Percentiles rank a stretch among this genome's conserved stretches.
Evolutionary conservation across 2,888 invertebrate species (phyloP).

Genomic region (Agrochola macilenta): DNA sequence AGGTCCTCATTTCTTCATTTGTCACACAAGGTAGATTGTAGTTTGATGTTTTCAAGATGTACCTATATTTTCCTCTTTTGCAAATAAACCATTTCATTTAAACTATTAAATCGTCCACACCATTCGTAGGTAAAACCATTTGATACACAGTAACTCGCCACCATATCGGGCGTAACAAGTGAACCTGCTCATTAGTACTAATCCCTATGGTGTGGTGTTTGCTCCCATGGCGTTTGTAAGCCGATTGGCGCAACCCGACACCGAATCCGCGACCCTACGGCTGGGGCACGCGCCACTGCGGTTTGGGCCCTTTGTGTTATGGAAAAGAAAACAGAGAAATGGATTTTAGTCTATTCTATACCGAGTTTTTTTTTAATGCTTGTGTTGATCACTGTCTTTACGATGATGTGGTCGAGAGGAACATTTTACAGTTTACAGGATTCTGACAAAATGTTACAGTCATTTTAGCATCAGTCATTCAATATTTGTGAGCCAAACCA

Average conservation of each 20-base stretch:
- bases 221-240: constrained; percentile 85
- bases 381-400: background rate
- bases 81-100: background rate
- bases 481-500: background rate
- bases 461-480: background rate
- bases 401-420: background rate
- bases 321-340: constrained; percentile 39
- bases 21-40: too few relatives aligned
- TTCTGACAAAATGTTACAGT: background rate
- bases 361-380: background rate
- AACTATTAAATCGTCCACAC: background rate
- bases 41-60: background rate
- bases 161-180: constrained; percentile 64
- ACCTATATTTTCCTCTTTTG: background rate
- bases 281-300: constrained; percentile 71
- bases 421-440: background rate
- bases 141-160: constrained; percentile 28
- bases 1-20: too few relatives aligned
- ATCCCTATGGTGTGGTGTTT: constrained; percentile 79
- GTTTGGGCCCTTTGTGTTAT: constrained; percentile 61
- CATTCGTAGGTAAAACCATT: constrained; percentile 46
- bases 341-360: background rate
- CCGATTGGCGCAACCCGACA: constrained; percentile 87
- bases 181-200: constrained; percentile 82
- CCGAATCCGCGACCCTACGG: constrained; percentile 81